Percentiles rank a stretch among this genome's conserved stretches.
These are phyloP conservation scores for Bombus cullumanus DNA, from an alignment of 1,140 invertebrate species.

Conservation along the genomic window DNA sequence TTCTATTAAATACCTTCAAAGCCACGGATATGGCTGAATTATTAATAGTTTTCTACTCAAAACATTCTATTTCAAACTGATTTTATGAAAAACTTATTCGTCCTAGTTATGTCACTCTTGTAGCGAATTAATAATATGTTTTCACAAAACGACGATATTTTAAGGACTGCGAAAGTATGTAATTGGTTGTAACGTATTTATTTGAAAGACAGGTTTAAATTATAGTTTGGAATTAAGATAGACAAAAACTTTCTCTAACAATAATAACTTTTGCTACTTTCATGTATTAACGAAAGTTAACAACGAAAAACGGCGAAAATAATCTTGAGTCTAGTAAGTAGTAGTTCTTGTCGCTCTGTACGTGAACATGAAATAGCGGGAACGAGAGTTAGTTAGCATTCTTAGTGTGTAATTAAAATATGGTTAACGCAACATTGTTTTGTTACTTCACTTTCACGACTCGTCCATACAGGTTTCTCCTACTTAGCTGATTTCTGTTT, in stretches of 20 bases:
- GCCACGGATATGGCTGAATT: neutral
- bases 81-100: neutral
- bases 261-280: neutral
- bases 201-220: neutral
- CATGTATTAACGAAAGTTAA: neutral
- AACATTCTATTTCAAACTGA: neutral
- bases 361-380: conserved; percentile 27
- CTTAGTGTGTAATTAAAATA: conserved; percentile 20
- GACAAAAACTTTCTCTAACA: neutral
- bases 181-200: neutral
- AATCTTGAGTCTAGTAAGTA: conserved; percentile 5
- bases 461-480: neutral
- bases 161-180: too few relatives aligned
- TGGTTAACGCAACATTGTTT: neutral
- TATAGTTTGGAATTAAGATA: too few relatives aligned
- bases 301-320: neutral
- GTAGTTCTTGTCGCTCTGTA: neutral
- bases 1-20: neutral
- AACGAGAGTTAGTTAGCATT: conserved; percentile 14
- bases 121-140: neutral
- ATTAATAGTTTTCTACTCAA: neutral
- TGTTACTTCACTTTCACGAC: neutral
- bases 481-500: neutral
- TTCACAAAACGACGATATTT: neutral
- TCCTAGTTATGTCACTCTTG: neutral